Base-by-base conservation (phyloP, 35 echinoderm and acorn worm genomes). In the Diadema setosum region DNA sequence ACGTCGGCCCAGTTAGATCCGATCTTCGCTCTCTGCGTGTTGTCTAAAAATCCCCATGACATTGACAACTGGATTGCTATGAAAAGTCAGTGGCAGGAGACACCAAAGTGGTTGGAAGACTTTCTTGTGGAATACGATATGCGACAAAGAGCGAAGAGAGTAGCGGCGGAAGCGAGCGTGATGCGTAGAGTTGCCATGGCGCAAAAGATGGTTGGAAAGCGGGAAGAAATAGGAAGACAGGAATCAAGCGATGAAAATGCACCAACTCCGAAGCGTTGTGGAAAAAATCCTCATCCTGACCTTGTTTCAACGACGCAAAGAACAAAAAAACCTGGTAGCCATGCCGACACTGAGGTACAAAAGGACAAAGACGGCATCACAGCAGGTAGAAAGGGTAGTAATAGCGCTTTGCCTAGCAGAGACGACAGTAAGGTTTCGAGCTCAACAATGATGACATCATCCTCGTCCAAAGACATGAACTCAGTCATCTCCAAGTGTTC, bases 61-160 rank as follows among this genome's bases (percentile, higher is more conserved):
- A 78, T 78, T 9, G 73, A 78, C 40, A 78, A 78, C 73, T 78
- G 73, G 73, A 78, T 78, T 7, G 73, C 73, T 16, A 78, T 78
- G 73, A 78, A 43, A 24, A 78, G 27, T 0, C 29, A 44, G 24
- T 78, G 73, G 73, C 73, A 20, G 37, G 73, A 35, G 40, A 78
- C 73, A 16, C 73, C 73, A 25, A 36, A 39, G 37, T 78, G 73
- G 73, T 41, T 78, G 8, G 73, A 41, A 39, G 73, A 78, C 40
- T 78, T 78, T 41, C 73, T 42, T 39, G 37, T 36, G 24, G 73
- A 42, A 35, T 78, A 21, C 34, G 73, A 78, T 78, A n/a, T 35
- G 39, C 33, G 73, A 44, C 39, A 78, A 41, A 39, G 35, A 36
- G 73, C 40, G 3, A 78, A 21, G 37, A 78, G 36, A 78, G 73